Conservation (phyloP, 2,888 invertebrate species). For the Exocentrus adspersus region DNA sequence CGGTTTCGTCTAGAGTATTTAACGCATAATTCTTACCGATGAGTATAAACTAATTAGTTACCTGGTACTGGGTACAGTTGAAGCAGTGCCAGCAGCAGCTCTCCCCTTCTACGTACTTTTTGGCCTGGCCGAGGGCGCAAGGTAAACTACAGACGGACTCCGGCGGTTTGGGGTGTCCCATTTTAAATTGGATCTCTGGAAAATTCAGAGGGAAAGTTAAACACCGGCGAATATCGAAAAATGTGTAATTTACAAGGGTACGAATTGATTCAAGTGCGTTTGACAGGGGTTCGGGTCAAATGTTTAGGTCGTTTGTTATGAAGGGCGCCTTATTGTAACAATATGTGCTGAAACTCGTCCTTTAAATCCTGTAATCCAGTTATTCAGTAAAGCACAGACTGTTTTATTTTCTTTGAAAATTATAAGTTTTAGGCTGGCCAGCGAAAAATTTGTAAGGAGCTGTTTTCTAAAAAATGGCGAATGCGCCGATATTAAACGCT, state of each 20-base stretch:
- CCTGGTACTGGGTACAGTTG: conserved; percentile 89
- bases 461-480: too few relatives aligned
- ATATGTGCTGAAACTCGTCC: too few relatives aligned
- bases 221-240: conserved; percentile 9
- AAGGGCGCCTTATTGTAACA: not conserved
- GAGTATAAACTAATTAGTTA: conserved; percentile 56
- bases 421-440: too few relatives aligned
- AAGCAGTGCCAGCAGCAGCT: conserved; percentile 96
- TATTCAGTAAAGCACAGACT: too few relatives aligned
- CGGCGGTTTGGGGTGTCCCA: conserved; percentile 81
- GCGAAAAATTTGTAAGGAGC: too few relatives aligned
- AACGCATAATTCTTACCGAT: not conserved
- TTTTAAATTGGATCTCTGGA: conserved; percentile 85
- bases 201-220: conserved; percentile 36
- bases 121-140: conserved; percentile 89
- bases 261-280: not conserved
- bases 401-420: too few relatives aligned
- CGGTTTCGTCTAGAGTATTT: not conserved
- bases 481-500: too few relatives aligned
- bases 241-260: not conserved
- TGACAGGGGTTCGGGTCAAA: not conserved
- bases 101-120: conserved; percentile 91
- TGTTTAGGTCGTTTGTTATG: not conserved
- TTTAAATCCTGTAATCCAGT: too few relatives aligned
- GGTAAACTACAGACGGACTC: conserved; percentile 91